Evolutionary conservation across 2,797 vertebrate species (phyloP).

Genomic region (Anguilla marmorata): DNA sequence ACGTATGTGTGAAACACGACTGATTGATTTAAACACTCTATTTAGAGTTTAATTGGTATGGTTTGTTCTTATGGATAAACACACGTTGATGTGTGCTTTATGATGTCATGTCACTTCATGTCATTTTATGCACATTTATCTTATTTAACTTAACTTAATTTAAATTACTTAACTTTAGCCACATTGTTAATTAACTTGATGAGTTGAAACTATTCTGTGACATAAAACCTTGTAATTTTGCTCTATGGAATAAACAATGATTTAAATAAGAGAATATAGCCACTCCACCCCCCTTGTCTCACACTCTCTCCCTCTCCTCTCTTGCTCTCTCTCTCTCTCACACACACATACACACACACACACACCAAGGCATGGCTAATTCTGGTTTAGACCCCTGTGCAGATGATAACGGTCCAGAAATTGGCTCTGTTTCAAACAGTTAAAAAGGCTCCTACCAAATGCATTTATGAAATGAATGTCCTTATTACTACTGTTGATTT

Average conservation of each 20-base stretch:
- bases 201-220: not conserved
- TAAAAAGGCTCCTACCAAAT: conserved; percentile 8
- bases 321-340: not conserved
- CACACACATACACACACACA: not conserved
- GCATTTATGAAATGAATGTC: not conserved
- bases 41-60: not conserved
- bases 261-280: not conserved
- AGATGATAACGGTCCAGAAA: not conserved
- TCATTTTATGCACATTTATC: not conserved
- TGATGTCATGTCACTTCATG: not conserved
- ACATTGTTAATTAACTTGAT: not conserved
- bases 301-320: not conserved
- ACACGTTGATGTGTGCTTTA: not conserved
- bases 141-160: not conserved
- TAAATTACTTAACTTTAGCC: not conserved
- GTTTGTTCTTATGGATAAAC: not conserved
- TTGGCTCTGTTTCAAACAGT: not conserved
- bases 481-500: conserved; percentile 55
- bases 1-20: not conserved
- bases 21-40: not conserved
- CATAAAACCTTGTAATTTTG: not conserved
- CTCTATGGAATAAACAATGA: not conserved
- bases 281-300: not conserved
- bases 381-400: not conserved
- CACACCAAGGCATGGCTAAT: not conserved